Evolutionary conservation across 92 coral and sea anemone species (phyloP).

Genomic region (Epizoanthus scotinus): DNA sequence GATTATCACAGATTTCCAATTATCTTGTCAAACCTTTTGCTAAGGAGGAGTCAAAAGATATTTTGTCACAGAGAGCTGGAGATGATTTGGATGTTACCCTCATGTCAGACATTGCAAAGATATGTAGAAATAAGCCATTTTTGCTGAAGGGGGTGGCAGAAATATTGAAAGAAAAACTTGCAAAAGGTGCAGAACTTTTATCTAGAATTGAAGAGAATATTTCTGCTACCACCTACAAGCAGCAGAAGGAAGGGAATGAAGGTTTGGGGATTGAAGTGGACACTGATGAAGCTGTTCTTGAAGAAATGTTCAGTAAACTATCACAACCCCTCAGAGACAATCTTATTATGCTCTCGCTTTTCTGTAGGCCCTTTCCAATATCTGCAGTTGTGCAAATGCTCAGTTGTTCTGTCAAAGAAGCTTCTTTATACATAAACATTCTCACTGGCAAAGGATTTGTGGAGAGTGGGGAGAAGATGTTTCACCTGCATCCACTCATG

Average conservation of each 20-base stretch:
- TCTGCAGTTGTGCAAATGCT: not conserved
- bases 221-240: not conserved
- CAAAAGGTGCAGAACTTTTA: constrained; percentile 27
- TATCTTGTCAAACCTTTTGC: constrained; percentile 49
- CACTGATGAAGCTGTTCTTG: not conserved
- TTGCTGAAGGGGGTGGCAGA: constrained; percentile 47
- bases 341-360: not conserved
- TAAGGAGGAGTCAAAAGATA: constrained; percentile 11
- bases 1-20: constrained; percentile 1
- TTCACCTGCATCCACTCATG: constrained; percentile 60
- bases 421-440: not conserved
- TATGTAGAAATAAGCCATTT: constrained; percentile 55
- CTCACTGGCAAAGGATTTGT: not conserved
- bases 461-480: not conserved
- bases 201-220: constrained; percentile 28
- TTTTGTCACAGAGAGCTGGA: constrained; percentile 19
- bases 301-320: constrained; percentile 6
- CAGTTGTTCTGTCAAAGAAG: not conserved
- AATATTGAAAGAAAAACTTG: constrained; percentile 46
- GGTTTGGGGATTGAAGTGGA: not conserved
- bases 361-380: not conserved
- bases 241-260: not conserved
- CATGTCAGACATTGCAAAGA: constrained; percentile 10
- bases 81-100: not conserved
- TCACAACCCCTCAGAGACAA: not conserved